A percentile compares a stretch with the other conserved stretches of the same genome.
Evolutionary conservation across 2,797 vertebrate genomes (phyloP).

Genomic region (Tapera naevia): DNA sequence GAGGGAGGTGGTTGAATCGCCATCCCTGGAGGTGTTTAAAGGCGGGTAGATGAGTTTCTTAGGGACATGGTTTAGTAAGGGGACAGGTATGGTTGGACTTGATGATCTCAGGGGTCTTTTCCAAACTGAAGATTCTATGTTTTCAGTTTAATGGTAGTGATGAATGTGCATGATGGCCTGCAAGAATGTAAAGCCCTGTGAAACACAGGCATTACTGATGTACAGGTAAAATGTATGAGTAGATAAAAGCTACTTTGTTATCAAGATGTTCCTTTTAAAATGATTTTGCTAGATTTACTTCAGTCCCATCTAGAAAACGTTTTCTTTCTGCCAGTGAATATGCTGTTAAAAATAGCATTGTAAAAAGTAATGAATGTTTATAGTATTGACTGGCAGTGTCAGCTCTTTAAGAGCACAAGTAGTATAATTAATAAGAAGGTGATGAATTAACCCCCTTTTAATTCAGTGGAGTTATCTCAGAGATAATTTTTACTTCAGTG

Average conservation of each 20-base stretch:
- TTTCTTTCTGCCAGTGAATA: not conserved
- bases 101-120: too few species aligned
- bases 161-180: not conserved
- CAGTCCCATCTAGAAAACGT: not conserved
- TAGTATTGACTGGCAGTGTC: not conserved
- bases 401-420: not conserved
- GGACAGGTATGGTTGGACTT: too few species aligned
- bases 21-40: too few species aligned
- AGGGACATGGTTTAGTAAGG: too few species aligned
- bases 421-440: not conserved
- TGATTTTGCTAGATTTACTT: not conserved
- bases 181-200: not conserved
- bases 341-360: not conserved
- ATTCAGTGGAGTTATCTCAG: not conserved
- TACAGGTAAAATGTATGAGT: not conserved
- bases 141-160: not conserved
- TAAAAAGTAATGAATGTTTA: not conserved
- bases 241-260: conserved; percentile 17
- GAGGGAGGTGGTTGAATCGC: too few species aligned
- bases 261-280: not conserved
- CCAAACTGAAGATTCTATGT: too few species aligned
- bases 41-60: too few species aligned
- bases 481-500: not conserved
- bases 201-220: not conserved
- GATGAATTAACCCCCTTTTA: not conserved